phyloP scores from a whole-genome alignment of 2,888 invertebrate species.

The Polydrusus pterygomalis region DNA sequence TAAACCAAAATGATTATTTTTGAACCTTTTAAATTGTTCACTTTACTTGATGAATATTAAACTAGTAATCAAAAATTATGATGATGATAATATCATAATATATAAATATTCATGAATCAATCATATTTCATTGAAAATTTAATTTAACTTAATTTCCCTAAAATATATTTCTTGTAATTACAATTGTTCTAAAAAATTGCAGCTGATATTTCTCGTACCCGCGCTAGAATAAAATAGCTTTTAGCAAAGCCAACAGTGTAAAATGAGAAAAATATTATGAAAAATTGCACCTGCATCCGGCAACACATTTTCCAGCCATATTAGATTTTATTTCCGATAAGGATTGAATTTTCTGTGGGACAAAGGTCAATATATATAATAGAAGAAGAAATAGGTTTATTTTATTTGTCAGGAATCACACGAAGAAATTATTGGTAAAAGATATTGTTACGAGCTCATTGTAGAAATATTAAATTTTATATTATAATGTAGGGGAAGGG shows the following conservation, averaged over 20 bases:
- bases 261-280: constrained; percentile 25
- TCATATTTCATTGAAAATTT: neutral
- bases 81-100: too few relatives aligned
- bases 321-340: constrained; percentile 13
- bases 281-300: constrained; percentile 23
- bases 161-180: neutral
- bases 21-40: too few relatives aligned
- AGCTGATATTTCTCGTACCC: neutral
- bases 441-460: too few relatives aligned
- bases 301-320: constrained; percentile 10
- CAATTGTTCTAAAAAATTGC: neutral
- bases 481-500: too few relatives aligned
- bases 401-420: too few relatives aligned
- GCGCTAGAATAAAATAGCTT: neutral
- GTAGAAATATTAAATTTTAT: too few relatives aligned
- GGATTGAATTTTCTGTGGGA: neutral
- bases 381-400: neutral
- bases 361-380: neutral
- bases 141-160: neutral
- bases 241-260: constrained; percentile 9
- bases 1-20: too few relatives aligned
- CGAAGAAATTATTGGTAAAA: too few relatives aligned
- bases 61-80: too few relatives aligned
- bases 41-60: too few relatives aligned
- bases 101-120: too few relatives aligned